Percentiles rank a stretch among this genome's conserved stretches.
phyloP scores from a whole-genome alignment of 1,140 invertebrate genomes.

The Drosophila sp. region DNA sequence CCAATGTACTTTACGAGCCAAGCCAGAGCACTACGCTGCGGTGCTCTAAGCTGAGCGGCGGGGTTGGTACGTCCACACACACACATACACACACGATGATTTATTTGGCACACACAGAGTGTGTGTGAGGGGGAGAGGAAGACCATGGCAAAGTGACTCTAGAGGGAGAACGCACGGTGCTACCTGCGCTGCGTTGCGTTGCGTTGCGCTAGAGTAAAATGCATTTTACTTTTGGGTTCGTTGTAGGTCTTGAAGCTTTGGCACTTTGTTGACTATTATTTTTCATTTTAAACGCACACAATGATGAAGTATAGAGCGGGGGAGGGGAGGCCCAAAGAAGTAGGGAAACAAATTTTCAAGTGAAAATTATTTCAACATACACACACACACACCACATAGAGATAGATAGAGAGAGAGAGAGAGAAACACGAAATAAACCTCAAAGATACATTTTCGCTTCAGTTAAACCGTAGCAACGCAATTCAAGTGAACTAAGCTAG shows the following conservation, averaged over 20 bases:
- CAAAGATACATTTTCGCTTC: conserved; percentile 80
- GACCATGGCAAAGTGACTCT: conserved; percentile 10
- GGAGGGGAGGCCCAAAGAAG: not conserved
- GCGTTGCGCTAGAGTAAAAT: conserved; percentile 44
- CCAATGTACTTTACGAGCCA: conserved; percentile 76
- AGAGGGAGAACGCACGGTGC: conserved; percentile 20
- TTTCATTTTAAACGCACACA: conserved; percentile 68
- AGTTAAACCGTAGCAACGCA: conserved; percentile 71
- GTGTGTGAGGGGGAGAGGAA: not conserved
- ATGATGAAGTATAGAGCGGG: conserved; percentile 8
- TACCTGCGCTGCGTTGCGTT: conserved; percentile 49
- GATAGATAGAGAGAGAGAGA: conserved; percentile 63
- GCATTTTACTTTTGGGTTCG: conserved; percentile 43
- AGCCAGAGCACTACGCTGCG: too few relatives aligned
- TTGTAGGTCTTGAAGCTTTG: conserved; percentile 66
- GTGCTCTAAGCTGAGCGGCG: not conserved
- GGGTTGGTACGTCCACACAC: conserved; percentile 47
- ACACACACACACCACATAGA: conserved; percentile 47
- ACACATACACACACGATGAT: conserved; percentile 68
- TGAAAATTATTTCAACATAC: conserved; percentile 67
- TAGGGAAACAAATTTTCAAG: conserved; percentile 31
- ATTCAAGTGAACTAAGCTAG: conserved; percentile 74
- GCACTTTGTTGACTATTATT: conserved; percentile 78
- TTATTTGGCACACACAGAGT: conserved; percentile 75
- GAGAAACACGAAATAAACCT: conserved; percentile 64